Percentiles rank a stretch among this genome's conserved stretches.
phyloP scores from a whole-genome alignment of 2,113 vertebrate species.

The Montifringilla adamsi region DNA sequence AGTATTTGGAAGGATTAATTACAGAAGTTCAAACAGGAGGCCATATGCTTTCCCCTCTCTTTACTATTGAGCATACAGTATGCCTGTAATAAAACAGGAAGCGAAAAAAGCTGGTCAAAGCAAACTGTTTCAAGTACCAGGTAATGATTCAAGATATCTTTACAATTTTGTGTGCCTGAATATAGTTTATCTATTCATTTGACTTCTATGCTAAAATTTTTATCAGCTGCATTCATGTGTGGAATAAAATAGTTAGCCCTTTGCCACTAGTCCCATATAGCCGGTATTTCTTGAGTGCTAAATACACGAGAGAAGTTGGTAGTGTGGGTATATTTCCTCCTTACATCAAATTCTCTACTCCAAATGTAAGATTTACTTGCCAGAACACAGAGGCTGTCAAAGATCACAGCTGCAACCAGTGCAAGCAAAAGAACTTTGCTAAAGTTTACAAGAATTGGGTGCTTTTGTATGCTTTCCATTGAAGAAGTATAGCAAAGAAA shows the following conservation, averaged over 20 bases:
- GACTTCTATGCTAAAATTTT: background rate
- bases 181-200: background rate
- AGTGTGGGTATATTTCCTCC: background rate
- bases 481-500: background rate
- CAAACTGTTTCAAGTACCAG: constrained; percentile 31
- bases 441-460: constrained; percentile 14
- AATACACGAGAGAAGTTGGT: background rate
- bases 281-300: background rate
- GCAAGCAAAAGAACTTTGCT: background rate
- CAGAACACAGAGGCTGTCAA: background rate
- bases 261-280: background rate
- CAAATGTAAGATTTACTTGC: background rate
- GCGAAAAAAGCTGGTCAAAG: background rate
- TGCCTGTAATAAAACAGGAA: constrained; percentile 55
- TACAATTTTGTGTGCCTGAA: background rate
- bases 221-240: background rate
- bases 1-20: constrained; percentile 77
- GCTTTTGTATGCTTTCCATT: background rate
- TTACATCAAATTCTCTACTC: background rate
- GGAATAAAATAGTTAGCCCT: constrained; percentile 8
- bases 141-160: constrained; percentile 48
- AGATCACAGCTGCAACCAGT: background rate
- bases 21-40: constrained; percentile 75
- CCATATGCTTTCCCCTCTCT: constrained; percentile 67
- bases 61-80: constrained; percentile 49